A percentile compares a stretch with the other conserved stretches of the same genome.
Conservation (phyloP, 35 echinoderm and acorn worm species). For the Amphiura filiformis region DNA sequence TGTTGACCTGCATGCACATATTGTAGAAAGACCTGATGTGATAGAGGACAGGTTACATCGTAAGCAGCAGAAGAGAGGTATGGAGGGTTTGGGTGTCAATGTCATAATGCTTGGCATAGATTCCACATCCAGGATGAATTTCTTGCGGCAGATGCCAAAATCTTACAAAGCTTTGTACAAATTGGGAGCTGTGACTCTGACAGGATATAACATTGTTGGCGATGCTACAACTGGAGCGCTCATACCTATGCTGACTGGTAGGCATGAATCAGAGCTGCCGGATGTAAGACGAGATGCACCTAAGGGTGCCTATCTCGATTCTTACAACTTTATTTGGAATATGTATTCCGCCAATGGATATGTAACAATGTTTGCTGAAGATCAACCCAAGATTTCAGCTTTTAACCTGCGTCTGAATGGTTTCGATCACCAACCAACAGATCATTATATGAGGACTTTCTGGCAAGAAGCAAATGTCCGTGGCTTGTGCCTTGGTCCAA, state of each 20-base stretch:
- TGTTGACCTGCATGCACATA: constrained; percentile 38
- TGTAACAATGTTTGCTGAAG: constrained; percentile 66
- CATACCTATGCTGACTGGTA: constrained; percentile 53
- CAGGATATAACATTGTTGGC: constrained; percentile 63
- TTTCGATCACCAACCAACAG: constrained; percentile 54
- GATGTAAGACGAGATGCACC: constrained; percentile 11
- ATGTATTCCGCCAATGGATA: constrained; percentile 44
- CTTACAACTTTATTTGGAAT: constrained; percentile 58
- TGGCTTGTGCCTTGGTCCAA: constrained; percentile 34
- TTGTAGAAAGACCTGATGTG: constrained; percentile 13
- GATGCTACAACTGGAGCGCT: constrained; percentile 55
- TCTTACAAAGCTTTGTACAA: constrained; percentile 10
- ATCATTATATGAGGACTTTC: constrained; percentile 69
- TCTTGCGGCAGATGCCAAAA: constrained; percentile 50
- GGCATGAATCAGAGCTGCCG: constrained; percentile 41
- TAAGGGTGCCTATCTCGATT: constrained; percentile 20
- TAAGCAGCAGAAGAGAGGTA: background rate
- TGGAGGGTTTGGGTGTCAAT: constrained; percentile 33
- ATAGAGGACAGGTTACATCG: background rate
- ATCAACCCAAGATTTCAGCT: constrained; percentile 19
- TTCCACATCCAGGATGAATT: constrained; percentile 59
- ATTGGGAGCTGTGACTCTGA: constrained; percentile 24
- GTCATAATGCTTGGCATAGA: constrained; percentile 62
- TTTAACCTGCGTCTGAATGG: constrained; percentile 56
- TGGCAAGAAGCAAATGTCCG: constrained; percentile 25